Evolutionary conservation across 2,797 vertebrate genomes (phyloP).

Genomic region (Poeciliopsis presidionis): DNA sequence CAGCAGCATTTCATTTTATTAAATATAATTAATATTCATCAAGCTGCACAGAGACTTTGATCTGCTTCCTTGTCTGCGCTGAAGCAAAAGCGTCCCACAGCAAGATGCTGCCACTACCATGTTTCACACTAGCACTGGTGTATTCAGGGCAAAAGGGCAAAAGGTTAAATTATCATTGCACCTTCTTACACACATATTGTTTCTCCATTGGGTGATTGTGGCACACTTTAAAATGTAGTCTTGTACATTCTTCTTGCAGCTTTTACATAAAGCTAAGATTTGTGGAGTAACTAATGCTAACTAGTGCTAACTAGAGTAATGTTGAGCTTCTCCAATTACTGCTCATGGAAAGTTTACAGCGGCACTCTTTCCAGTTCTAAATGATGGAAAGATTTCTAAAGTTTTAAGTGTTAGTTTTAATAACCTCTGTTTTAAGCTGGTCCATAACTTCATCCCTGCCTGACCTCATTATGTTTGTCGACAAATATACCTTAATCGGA

Average conservation of each 20-base stretch:
- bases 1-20: background rate
- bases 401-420: background rate
- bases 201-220: background rate
- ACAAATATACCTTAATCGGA: background rate
- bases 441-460: background rate
- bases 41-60: background rate
- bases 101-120: background rate
- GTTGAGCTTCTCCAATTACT: background rate
- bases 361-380: background rate
- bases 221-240: background rate
- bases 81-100: background rate
- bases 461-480: background rate
- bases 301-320: background rate
- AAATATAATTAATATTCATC: background rate
- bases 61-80: background rate
- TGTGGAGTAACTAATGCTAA: background rate
- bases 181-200: background rate
- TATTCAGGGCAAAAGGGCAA: background rate
- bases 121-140: background rate
- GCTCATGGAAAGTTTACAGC: background rate
- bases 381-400: background rate
- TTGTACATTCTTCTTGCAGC: background rate
- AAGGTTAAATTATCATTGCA: background rate
- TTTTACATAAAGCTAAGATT: background rate
- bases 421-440: background rate